Conservation (phyloP, 1,140 invertebrate species). For the Sycophila sp. region DNA sequence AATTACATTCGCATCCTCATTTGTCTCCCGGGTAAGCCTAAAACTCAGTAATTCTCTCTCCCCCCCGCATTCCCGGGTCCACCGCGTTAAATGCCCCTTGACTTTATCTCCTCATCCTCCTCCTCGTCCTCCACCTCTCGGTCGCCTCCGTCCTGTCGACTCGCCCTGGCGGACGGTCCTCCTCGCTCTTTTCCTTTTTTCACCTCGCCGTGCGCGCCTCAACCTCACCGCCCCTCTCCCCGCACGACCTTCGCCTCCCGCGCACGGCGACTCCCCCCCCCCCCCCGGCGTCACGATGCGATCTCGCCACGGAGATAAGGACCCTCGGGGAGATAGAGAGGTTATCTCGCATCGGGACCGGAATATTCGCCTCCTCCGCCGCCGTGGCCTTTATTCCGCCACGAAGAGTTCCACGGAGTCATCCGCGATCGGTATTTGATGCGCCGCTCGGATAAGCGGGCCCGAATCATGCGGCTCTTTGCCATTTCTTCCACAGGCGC, state of each 20-base stretch:
- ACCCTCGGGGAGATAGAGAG: constrained; percentile 34
- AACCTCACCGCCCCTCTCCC: not conserved
- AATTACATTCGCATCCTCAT: too few relatives aligned
- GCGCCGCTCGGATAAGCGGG: constrained; percentile 32
- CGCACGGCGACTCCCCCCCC: not conserved
- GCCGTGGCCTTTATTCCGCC: constrained; percentile 28
- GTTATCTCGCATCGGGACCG: constrained; percentile 24
- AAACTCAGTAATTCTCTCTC: not conserved
- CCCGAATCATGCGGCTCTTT: constrained; percentile 20
- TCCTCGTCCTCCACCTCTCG: not conserved
- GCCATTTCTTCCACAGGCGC: not conserved
- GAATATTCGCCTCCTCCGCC: constrained; percentile 22
- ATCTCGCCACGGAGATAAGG: constrained; percentile 27
- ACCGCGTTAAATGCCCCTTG: constrained; percentile 15
- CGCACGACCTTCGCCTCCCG: not conserved
- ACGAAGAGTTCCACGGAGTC: constrained; percentile 14
- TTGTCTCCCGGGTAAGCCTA: not conserved
- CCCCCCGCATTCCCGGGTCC: not conserved
- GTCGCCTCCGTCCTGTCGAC: not conserved
- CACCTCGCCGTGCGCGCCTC: too few relatives aligned
- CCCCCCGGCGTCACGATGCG: constrained; percentile 22
- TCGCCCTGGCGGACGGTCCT: not conserved
- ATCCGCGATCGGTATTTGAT: constrained; percentile 39
- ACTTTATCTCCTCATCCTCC: not conserved
- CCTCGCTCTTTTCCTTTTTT: not conserved